Evolutionary conservation across 1,140 invertebrate genomes (phyloP), one percentile per base, ranked within the genome.

Genomic region (Brachionus paranguensis): DNA sequence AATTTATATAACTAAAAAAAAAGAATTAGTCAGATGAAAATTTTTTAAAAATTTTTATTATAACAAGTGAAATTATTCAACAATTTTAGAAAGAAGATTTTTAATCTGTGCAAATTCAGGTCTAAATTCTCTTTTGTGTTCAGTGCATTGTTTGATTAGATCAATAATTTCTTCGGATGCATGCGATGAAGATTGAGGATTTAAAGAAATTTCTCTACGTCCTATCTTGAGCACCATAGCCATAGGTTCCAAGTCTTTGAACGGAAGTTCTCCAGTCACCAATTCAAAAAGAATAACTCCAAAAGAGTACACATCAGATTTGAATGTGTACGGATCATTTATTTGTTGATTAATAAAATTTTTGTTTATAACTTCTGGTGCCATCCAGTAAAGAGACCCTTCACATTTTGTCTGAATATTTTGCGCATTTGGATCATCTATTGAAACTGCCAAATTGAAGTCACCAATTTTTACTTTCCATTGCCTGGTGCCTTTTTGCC

Each of bases 291-390:
- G 90, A 70, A 99, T 96, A 85, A 99, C 94, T 41, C 97, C 97
- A 90, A 96, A 99, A 45, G 97, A 95, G 89, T 99, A 99, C n/a
- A 99, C 96, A 89, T 99, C 98, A 2, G 96, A 98, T 86, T 95
- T 94, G 89, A 95, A 98, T 86, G 96, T 97, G 89, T 98, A 99
- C 0, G 97, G 96, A 90, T 95, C 95, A 84, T 94, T 93, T 87
- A 96, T 95, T 88, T 96, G 12, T 43, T 72, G 29, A 11, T 76
- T 47, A 14, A 37, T 50, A 12, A 50, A 50, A 50, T 76, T 93
- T 96, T 99, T 99, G 85, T 96, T 92, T 86, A 99, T 99, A 1
- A 99, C 96, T 91, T 99, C 97, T 0, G 97, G 97, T 47, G 97
- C 96, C 72, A 76, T 76, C 72, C 68, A 72, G n/a, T 72, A 72